Evolutionary conservation across 1,140 invertebrate genomes (phyloP), one percentile per base, ranked within the genome.

Genomic region (Pachypsylla venusta): DNA sequence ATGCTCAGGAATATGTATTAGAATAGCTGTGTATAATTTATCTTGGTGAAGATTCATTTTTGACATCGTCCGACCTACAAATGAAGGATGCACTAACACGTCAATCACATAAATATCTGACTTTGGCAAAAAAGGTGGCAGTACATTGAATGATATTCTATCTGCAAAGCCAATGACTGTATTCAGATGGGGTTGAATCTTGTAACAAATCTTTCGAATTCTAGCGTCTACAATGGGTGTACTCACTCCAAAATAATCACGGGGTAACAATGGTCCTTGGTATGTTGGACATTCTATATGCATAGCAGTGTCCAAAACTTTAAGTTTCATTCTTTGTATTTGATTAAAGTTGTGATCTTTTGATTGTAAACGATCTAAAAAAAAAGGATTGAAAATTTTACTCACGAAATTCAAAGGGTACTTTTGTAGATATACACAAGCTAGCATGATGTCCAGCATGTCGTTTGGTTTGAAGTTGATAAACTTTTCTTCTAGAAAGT

Each of bases 1-100:
- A 70, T 83, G 76, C 63, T 84, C 79, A 16, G 81, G 82, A 22
- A 82, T 67, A 68, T 82, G 74, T 55, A 85, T 75, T 25, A 84
- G 68, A 59, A 84, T 63, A 2, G 76, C 80, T 30, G 72, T 73
- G 63, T 72, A 75, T 22, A 71, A 59, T 67, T 76, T 73, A 64
- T 66, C 70, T 19, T 58, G 54, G 54, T 57, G 60, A 25, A 61
- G 56, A 28, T 39, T 63, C 28, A 62, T 60, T 54, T 54, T 59
- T 27, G 19, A 59, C 25, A 56, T 58, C 22, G 28, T 57, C 35
- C 22, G 25, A 22, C 2, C 14, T 20, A 60, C 16, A 60, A 26
- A 56, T 20, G 39, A 25, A 53, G 60, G 74, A 67, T 81, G 76
- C 54, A 83, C 62, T 60, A 84, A 63, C 53, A 80, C 66, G 71